Evolutionary conservation across 2,888 invertebrate genomes (phyloP).

Genomic region (Xestia ashworthii): DNA sequence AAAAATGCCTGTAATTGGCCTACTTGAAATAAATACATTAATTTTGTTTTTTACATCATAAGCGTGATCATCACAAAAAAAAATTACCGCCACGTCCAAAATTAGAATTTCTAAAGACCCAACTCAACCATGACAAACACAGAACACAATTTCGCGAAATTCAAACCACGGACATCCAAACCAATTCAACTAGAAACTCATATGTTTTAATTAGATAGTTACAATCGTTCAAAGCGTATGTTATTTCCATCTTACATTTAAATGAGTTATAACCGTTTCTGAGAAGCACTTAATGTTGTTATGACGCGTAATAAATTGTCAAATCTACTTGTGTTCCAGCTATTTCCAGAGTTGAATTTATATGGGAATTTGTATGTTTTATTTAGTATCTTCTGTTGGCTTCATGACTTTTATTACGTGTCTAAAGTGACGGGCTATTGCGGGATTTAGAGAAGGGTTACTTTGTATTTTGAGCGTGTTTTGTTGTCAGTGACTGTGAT

Average conservation of each 20-base stretch:
- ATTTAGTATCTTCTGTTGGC: constrained; percentile 44
- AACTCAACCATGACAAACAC: background rate
- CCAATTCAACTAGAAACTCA: constrained; percentile 32
- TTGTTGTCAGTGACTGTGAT: constrained; percentile 4
- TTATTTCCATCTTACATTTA: constrained; percentile 73
- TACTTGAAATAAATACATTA: too few relatives aligned
- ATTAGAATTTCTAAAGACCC: background rate
- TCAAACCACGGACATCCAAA: constrained; percentile 40
- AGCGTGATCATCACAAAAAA: background rate
- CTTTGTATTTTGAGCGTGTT: constrained; percentile 37
- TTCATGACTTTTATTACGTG: constrained; percentile 57
- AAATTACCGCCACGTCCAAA: too few relatives aligned
- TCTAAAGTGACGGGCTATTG: constrained; percentile 47
- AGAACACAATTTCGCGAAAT: constrained; percentile 24
- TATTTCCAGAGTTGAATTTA: constrained; percentile 58
- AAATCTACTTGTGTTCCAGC: constrained; percentile 56
- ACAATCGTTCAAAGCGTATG: constrained; percentile 69
- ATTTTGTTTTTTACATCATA: background rate
- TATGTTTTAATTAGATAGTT: constrained; percentile 76
- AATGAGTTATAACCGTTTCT: constrained; percentile 79
- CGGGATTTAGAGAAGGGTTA: constrained; percentile 36
- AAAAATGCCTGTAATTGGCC: too few relatives aligned
- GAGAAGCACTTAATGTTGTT: constrained; percentile 70
- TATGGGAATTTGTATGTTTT: constrained; percentile 53
- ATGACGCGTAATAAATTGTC: constrained; percentile 67